Evolutionary conservation across 2,888 invertebrate genomes (phyloP).

Genomic region (Sinodicranocentrus sp.): DNA sequence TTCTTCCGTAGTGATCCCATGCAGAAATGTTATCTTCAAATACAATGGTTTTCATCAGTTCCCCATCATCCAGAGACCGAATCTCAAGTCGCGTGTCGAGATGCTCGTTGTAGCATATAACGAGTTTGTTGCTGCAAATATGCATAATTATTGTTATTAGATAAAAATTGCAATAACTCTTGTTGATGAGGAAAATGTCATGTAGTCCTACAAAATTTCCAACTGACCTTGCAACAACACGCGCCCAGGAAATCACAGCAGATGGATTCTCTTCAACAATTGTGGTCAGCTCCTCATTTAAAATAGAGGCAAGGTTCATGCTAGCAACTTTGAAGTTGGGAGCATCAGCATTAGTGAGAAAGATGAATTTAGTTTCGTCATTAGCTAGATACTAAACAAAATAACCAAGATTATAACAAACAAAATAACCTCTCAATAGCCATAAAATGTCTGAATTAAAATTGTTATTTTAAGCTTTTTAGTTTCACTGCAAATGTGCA

Average conservation of each 20-base stretch:
- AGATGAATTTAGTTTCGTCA: slow-evolving; percentile 79
- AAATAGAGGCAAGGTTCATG: slow-evolving; percentile 86
- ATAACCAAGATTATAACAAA: background rate
- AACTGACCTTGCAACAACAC: slow-evolving; percentile 82
- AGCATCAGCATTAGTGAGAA: slow-evolving; percentile 95
- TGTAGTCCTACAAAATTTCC: background rate
- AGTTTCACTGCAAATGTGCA: background rate
- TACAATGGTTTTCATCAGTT: slow-evolving; percentile 85
- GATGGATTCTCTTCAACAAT: slow-evolving; percentile 89
- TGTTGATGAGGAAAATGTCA: background rate
- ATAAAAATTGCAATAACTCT: background rate
- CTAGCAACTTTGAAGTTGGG: slow-evolving; percentile 93
- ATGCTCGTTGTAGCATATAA: slow-evolving; percentile 93
- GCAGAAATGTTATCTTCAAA: slow-evolving; percentile 92
- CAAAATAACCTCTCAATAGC: background rate
- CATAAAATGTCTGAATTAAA: too few relatives aligned
- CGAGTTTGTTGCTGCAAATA: slow-evolving; percentile 84
- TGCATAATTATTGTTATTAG: too few relatives aligned
- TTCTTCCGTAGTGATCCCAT: slow-evolving; percentile 89
- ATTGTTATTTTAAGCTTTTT: background rate
- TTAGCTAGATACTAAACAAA: slow-evolving; percentile 78
- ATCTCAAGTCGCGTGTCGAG: slow-evolving; percentile 95
- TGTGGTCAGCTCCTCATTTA: slow-evolving; percentile 87
- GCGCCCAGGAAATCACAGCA: slow-evolving; percentile 93
- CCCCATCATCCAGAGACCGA: slow-evolving; percentile 86